Percentiles rank a stretch among this genome's conserved stretches.
Evolutionary conservation across 2,888 invertebrate genomes (phyloP).

Genomic region (Mimas tiliae): DNA sequence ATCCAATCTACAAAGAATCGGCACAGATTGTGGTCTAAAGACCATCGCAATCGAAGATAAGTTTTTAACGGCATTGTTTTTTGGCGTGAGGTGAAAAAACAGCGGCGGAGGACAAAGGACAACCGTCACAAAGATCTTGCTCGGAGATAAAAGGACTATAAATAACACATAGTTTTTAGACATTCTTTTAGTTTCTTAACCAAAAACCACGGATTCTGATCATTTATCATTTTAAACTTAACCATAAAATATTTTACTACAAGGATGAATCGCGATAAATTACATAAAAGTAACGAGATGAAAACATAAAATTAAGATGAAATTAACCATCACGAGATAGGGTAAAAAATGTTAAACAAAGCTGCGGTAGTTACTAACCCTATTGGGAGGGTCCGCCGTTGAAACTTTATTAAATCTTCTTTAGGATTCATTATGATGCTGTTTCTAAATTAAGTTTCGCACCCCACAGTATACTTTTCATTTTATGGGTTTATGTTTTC

Average conservation of each 20-base stretch:
- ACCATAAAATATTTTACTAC: not conserved
- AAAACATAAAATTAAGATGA: slow-evolving; percentile 19
- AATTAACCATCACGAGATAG: slow-evolving; percentile 31
- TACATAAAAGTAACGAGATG: slow-evolving; percentile 16
- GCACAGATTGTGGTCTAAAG: slow-evolving; percentile 63
- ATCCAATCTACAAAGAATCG: slow-evolving; percentile 76
- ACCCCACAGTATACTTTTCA: slow-evolving; percentile 58
- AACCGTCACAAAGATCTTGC: slow-evolving; percentile 62
- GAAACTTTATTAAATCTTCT: slow-evolving; percentile 69
- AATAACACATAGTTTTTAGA: slow-evolving; percentile 75
- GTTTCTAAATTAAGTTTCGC: slow-evolving; percentile 71
- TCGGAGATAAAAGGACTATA: slow-evolving; percentile 71
- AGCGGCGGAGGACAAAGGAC: slow-evolving; percentile 74
- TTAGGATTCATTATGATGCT: slow-evolving; percentile 68
- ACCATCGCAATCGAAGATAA: slow-evolving; percentile 59
- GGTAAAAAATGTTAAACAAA: slow-evolving; percentile 53
- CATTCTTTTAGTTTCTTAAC: slow-evolving; percentile 24
- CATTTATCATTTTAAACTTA: slow-evolving; percentile 15
- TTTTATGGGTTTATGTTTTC: slow-evolving; percentile 57
- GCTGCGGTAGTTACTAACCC: slow-evolving; percentile 52
- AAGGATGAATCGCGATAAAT: slow-evolving; percentile 5
- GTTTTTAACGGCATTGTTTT: slow-evolving; percentile 69
- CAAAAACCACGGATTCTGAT: slow-evolving; percentile 24
- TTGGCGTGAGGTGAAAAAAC: slow-evolving; percentile 61
- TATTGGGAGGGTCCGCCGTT: slow-evolving; percentile 49